phyloP scores from a whole-genome alignment of 1,140 invertebrate species.

The Drosophila gunungcola region DNA sequence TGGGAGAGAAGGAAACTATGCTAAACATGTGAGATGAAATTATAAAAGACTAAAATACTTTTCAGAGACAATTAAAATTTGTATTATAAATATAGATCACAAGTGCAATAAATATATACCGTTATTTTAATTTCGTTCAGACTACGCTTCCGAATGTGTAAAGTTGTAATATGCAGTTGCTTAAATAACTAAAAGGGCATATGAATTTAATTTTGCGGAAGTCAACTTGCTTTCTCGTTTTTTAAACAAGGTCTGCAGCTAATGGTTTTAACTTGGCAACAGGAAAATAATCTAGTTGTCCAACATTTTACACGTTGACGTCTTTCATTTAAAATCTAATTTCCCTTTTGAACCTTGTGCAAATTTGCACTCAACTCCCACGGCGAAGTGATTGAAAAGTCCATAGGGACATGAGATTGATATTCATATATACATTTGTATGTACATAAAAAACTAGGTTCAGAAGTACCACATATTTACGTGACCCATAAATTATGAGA shows the following conservation, averaged over 20 bases:
- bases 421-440: conserved; percentile 9
- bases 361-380: conserved; percentile 12
- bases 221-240: background rate
- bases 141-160: background rate
- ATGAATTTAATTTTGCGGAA: background rate
- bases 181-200: background rate
- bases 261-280: conserved; percentile 10
- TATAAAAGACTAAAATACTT: background rate
- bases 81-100: too few relatives aligned
- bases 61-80: too few relatives aligned
- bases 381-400: conserved; percentile 25
- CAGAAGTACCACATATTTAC: conserved; percentile 51
- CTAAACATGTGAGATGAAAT: background rate
- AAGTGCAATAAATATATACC: too few relatives aligned
- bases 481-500: conserved; percentile 68
- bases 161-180: background rate
- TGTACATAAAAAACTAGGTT: conserved; percentile 22
- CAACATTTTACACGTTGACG: background rate
- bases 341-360: conserved; percentile 14
- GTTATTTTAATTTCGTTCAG: too few relatives aligned
- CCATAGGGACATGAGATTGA: conserved; percentile 31
- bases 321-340: conserved; percentile 20
- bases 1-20: background rate
- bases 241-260: background rate
- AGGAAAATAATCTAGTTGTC: conserved; percentile 8